Conservation (phyloP, 1,140 invertebrate genomes). For the Eulimnadia texana region DNA sequence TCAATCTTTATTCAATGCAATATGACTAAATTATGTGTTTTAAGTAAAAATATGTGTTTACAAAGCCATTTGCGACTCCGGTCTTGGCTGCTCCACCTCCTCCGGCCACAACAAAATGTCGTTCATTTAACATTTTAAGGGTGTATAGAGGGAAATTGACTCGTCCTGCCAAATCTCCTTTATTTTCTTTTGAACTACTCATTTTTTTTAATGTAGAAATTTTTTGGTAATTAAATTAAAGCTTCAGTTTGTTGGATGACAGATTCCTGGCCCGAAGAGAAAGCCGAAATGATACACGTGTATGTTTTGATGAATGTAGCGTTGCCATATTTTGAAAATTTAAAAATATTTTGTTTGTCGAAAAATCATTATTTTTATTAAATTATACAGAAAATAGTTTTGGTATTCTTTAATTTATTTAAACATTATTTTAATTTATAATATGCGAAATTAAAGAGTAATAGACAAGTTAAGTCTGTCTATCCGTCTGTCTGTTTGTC, state of each 20-base stretch:
- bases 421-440: too few species aligned
- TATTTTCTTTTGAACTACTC: neutral
- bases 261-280: neutral
- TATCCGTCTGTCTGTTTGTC: too few species aligned
- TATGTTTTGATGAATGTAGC: neutral
- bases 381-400: too few species aligned
- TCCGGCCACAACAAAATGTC: constrained; percentile 85
- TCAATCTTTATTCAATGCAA: too few species aligned
- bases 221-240: neutral
- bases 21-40: constrained; percentile 1
- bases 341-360: too few species aligned
- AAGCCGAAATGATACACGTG: neutral
- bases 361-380: too few species aligned
- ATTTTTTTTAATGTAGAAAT: neutral
- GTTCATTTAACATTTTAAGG: constrained; percentile 72
- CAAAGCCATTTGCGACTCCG: constrained; percentile 89
- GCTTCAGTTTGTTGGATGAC: neutral
- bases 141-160: constrained; percentile 89
- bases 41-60: constrained; percentile 20
- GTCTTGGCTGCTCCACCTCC: constrained; percentile 90
- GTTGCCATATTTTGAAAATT: neutral
- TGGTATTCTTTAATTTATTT: too few species aligned
- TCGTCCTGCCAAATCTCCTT: constrained; percentile 25
- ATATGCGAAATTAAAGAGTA: too few species aligned
- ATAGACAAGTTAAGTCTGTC: too few species aligned